A percentile compares a stretch with the other conserved stretches of the same genome.
Evolutionary conservation across 2,797 vertebrate genomes (phyloP).

Genomic region (Lacerta bilineata): DNA sequence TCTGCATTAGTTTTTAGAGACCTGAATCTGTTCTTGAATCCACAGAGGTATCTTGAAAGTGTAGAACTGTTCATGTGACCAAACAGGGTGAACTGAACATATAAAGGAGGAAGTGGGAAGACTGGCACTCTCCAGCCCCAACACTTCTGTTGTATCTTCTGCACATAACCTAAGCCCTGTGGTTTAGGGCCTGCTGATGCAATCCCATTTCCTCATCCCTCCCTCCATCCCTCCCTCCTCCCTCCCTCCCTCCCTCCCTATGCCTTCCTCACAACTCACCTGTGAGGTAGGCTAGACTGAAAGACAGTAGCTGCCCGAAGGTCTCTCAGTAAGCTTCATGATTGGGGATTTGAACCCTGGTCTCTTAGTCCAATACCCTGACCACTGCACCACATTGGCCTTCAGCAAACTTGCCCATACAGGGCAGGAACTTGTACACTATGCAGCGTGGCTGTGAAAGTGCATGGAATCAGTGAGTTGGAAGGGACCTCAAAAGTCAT

Average conservation of each 20-base stretch:
- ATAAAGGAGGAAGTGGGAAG: background rate
- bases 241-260: no score
- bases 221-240: no score
- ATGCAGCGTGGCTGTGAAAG: background rate
- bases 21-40: background rate
- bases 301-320: no score
- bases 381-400: no score
- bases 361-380: no score
- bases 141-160: background rate
- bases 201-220: background rate
- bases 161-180: background rate
- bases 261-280: no score
- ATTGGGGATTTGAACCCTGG: no score
- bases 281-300: no score
- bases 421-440: background rate
- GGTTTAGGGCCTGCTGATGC: background rate
- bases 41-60: background rate
- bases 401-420: no score
- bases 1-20: background rate
- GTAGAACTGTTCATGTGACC: background rate
- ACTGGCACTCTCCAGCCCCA: background rate
- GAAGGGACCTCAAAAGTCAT: no score
- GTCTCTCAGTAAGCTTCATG: no score
- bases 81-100: background rate
- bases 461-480: background rate